A percentile compares a stretch with the other conserved stretches of the same genome.
These are phyloP conservation scores for Mamestra configurata DNA, from an alignment of 1,140 invertebrate species.

Conservation along the genomic window DNA sequence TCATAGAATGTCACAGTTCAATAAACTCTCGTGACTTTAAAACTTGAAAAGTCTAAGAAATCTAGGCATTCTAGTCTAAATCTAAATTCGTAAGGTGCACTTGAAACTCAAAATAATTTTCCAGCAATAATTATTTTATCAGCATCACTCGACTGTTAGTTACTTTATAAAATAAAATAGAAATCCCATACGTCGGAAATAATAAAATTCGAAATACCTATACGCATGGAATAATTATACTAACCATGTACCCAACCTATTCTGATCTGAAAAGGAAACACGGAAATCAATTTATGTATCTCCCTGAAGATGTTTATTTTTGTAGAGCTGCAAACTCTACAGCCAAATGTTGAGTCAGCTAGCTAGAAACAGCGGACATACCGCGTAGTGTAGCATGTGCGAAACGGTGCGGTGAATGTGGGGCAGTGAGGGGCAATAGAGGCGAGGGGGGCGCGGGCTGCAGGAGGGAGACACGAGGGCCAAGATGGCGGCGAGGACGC, in stretches of 20 bases:
- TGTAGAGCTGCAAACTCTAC: conserved; percentile 45
- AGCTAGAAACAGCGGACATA: conserved; percentile 65
- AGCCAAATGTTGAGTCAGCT: conserved; percentile 53
- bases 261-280: conserved; percentile 13
- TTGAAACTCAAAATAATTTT: no score
- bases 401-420: conserved; percentile 83
- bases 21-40: conserved; percentile 4
- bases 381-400: conserved; percentile 70
- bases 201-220: no score
- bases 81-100: background rate
- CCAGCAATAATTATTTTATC: no score
- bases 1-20: conserved; percentile 39
- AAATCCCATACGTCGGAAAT: no score
- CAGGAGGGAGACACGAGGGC: conserved; percentile 82
- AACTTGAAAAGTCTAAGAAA: background rate
- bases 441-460: conserved; percentile 72
- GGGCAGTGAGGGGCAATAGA: conserved; percentile 79
- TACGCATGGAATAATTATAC: background rate
- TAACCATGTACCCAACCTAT: background rate
- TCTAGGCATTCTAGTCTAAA: background rate
- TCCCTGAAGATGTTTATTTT: conserved; percentile 55
- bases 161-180: background rate
- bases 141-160: background rate
- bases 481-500: conserved; percentile 86
- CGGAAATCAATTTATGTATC: conserved; percentile 45